These are phyloP conservation scores for Sebastes iracundus DNA, from an alignment of 2,797 vertebrate genomes.

Conservation along the genomic window DNA sequence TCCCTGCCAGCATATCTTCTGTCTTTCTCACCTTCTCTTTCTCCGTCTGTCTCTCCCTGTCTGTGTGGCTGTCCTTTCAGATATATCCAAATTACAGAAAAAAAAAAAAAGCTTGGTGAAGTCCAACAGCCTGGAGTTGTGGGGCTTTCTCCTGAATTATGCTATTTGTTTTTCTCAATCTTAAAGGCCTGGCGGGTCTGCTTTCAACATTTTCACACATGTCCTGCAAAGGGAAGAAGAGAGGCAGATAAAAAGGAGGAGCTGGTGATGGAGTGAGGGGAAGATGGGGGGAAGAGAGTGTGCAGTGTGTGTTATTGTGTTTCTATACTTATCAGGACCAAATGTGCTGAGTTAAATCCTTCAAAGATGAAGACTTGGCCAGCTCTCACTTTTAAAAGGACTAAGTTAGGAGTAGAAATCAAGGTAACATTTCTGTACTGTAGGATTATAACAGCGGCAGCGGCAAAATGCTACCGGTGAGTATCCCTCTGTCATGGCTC, in stretches of 20 bases:
- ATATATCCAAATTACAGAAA: slow-evolving; percentile 50
- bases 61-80: slow-evolving; percentile 33
- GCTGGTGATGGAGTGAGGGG: slow-evolving; percentile 7
- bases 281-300: background rate
- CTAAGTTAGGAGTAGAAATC: background rate
- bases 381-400: background rate
- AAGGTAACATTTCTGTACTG: background rate
- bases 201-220: slow-evolving; percentile 79
- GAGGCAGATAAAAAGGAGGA: slow-evolving; percentile 13
- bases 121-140: slow-evolving; percentile 61
- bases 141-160: slow-evolving; percentile 77
- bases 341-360: slow-evolving; percentile 2
- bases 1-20: background rate
- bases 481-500: background rate
- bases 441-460: background rate
- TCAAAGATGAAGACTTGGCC: background rate
- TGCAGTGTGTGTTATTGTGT: background rate
- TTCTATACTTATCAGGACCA: slow-evolving; percentile 21
- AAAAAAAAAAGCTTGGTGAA: slow-evolving; percentile 1
- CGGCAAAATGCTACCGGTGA: background rate
- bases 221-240: slow-evolving; percentile 51
- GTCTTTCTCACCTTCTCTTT: slow-evolving; percentile 8
- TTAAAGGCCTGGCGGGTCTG: slow-evolving; percentile 64
- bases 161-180: slow-evolving; percentile 76
- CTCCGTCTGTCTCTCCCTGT: background rate